These are phyloP conservation scores for Ramazzottius varieornatus DNA, from an alignment of 2,888 invertebrate genomes.

Conservation along the genomic window DNA sequence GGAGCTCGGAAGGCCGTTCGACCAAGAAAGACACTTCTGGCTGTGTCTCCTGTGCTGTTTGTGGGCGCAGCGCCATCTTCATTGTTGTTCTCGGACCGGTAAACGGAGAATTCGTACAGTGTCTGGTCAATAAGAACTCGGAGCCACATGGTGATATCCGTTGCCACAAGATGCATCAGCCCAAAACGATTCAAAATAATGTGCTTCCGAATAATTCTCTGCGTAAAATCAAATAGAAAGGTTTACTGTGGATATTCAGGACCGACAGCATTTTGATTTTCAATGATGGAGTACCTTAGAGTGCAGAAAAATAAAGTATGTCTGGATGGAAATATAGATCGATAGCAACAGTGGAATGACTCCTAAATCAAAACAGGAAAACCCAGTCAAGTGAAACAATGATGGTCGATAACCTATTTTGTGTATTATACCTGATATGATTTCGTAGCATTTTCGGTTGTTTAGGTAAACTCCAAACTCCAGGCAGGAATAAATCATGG, in stretches of 20 bases:
- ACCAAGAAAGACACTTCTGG: neutral
- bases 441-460: neutral
- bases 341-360: neutral
- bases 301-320: neutral
- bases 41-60: neutral
- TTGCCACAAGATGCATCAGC: constrained; percentile 1
- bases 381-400: no score
- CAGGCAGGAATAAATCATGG: constrained; percentile 3
- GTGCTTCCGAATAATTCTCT: neutral
- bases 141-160: neutral
- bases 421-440: neutral
- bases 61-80: neutral
- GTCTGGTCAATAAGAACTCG: neutral
- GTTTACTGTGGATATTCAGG: neutral
- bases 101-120: neutral
- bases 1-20: no score
- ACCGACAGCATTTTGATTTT: neutral
- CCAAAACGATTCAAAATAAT: neutral
- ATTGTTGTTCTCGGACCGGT: neutral
- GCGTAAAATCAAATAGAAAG: neutral
- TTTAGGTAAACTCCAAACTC: neutral
- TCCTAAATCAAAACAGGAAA: no score
- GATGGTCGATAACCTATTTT: no score
- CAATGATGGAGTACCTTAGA: neutral
- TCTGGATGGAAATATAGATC: neutral